Evolutionary conservation across 1,140 invertebrate genomes (phyloP).

Genomic region (Triops longicaudatus): DNA sequence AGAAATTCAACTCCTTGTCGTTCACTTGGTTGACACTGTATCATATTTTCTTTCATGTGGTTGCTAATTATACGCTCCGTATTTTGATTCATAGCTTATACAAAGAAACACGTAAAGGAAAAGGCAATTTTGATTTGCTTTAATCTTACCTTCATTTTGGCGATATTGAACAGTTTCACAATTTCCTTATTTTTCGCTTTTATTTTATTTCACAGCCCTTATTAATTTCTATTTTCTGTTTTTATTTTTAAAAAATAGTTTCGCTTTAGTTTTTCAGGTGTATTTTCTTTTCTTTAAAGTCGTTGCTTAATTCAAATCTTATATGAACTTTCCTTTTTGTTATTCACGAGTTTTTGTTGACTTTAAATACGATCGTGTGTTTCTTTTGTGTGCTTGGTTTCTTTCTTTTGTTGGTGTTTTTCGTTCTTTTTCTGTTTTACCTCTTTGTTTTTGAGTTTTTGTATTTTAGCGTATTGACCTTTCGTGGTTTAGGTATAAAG

Average conservation of each 20-base stretch:
- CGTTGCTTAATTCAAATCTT: background rate
- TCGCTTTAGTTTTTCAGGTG: background rate
- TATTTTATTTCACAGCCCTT: background rate
- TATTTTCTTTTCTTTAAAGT: background rate
- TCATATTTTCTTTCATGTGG: too few relatives aligned
- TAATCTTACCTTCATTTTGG: background rate
- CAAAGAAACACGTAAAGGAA: background rate
- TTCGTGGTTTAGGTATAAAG: slow-evolving; percentile 64
- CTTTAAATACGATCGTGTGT: background rate
- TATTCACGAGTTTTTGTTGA: background rate
- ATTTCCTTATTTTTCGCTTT: too few relatives aligned
- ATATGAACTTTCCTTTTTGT: background rate
- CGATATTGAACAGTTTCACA: too few relatives aligned
- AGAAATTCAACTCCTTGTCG: too few relatives aligned
- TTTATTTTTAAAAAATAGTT: background rate
- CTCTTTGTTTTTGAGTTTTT: slow-evolving; percentile 14
- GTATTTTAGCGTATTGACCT: slow-evolving; percentile 33
- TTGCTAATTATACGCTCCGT: too few relatives aligned
- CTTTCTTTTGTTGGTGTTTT: too few relatives aligned
- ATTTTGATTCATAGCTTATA: too few relatives aligned
- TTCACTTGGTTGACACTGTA: too few relatives aligned
- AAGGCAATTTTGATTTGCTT: background rate
- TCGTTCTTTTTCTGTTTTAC: background rate
- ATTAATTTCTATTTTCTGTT: background rate
- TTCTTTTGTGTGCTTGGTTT: background rate